Percentiles rank a stretch among this genome's conserved stretches.
Conservation (phyloP, 2,113 vertebrate genomes). For the Percina caprodes region DNA sequence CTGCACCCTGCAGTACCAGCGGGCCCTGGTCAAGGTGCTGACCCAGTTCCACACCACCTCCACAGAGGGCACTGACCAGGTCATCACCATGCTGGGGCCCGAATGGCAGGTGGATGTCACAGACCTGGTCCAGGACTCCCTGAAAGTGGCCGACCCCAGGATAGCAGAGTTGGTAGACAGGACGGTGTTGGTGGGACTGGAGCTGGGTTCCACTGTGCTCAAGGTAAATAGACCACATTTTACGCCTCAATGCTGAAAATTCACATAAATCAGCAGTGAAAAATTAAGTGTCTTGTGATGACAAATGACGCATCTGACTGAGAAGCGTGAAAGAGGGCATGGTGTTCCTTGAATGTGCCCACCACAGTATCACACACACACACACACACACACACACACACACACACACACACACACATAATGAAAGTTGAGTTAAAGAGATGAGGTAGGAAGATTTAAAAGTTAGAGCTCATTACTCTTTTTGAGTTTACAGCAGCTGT, state of each 20-base stretch:
- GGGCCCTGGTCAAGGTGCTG: slow-evolving; percentile 92
- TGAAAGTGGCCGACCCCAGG: slow-evolving; percentile 90
- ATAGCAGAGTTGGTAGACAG: slow-evolving; percentile 94
- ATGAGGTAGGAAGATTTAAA: slow-evolving; percentile 14
- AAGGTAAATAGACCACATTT: slow-evolving; percentile 85
- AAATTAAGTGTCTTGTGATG: not conserved
- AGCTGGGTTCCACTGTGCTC: slow-evolving; percentile 91
- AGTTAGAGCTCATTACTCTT: slow-evolving; percentile 27
- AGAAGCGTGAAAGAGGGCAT: not conserved
- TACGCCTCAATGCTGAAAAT: not conserved
- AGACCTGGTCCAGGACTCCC: slow-evolving; percentile 94
- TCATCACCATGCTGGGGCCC: slow-evolving; percentile 97
- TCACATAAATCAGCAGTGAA: slow-evolving; percentile 12
- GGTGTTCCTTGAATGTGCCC: not conserved
- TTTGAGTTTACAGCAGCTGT: slow-evolving; percentile 12
- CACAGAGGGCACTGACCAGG: slow-evolving; percentile 92
- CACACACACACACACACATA: not conserved
- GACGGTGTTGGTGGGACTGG: slow-evolving; percentile 90
- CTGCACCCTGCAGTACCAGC: slow-evolving; percentile 97
- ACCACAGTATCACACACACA: not conserved
- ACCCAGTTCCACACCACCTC: slow-evolving; percentile 98
- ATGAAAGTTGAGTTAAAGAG: slow-evolving; percentile 8
- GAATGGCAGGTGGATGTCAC: slow-evolving; percentile 99
- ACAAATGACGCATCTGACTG: slow-evolving; percentile 20
- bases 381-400: no score